Base-by-base conservation (phyloP, 2,113 vertebrate species). In the Nannobrachium achirus region DNA sequence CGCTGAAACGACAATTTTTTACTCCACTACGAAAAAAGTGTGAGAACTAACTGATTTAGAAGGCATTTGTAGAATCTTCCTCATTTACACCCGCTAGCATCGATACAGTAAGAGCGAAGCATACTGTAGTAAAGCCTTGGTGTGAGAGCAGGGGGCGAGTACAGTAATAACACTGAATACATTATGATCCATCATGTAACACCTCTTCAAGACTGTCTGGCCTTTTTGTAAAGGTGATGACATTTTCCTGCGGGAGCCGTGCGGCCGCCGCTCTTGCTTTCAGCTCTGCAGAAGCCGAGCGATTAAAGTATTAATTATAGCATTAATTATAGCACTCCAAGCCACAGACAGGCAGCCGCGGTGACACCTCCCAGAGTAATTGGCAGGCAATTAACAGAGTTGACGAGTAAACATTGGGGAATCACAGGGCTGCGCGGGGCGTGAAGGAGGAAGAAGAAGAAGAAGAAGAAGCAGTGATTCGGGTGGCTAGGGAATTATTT, bases 351-450 rank as follows among this genome's bases (percentile, higher is more conserved):
- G 73, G 76, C 87, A 83, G 86, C 81, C 55, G 61, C 85, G 77
- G 76, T 66, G 64, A 88, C 88, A 84, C 89, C 84, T 89, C 82
- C 70, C 62, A 45, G 81, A 84, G 88, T 92, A 92, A 92, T 91
- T 90, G 90, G 88, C 90, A 91, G 79, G 85, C 90, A 89, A 92
- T 93, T 93, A 93, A 90, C 80, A 5, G 45, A 89, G 87, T 86
- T 73, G 66, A 86, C 84, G 80, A 83, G 89, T 88, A 83, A 86
- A 87, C 82, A 85, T 63, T 61, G 70, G 65, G 81, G 73, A 83
- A 85, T 80, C 74, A 51, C 48, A n/a, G 71, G 40, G 73, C n/a
- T n/a, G n/a, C 78, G 72, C 66, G 40, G 63, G 80, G 86, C 69
- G 73, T 71, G 80, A 45, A 55, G 69, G 15, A 60, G 56, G 49